Evolutionary conservation across 1,140 invertebrate species (phyloP).

Genomic region (Pseudomyrmex sp.): DNA sequence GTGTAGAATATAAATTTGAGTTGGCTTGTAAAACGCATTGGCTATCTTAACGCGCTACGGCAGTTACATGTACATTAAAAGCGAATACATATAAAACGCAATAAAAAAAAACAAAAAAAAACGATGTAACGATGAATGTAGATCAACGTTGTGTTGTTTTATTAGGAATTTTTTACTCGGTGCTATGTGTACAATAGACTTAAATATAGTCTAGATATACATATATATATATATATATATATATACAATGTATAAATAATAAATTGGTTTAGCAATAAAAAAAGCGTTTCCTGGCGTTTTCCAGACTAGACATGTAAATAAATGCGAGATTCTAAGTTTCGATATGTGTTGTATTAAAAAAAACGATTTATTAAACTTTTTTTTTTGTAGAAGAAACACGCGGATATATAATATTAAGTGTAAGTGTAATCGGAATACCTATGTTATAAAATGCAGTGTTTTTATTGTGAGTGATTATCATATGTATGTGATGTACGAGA

Average conservation of each 20-base stretch:
- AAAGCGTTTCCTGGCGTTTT: neutral
- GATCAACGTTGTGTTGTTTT: constrained; percentile 34
- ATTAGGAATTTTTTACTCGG: constrained; percentile 63
- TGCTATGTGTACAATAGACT: constrained; percentile 61
- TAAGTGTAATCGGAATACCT: neutral
- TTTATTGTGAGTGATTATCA: neutral
- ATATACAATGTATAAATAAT: neutral
- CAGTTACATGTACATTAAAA: neutral
- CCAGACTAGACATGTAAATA: neutral
- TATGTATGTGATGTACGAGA: neutral
- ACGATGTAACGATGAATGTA: neutral
- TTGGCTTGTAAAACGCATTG: neutral
- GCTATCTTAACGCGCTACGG: constrained; percentile 22
- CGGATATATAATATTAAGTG: neutral
- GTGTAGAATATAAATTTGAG: constrained; percentile 6
- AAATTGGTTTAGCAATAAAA: constrained; percentile 46
- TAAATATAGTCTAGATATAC: constrained; percentile 44
- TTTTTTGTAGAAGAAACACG: neutral
- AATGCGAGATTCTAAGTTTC: neutral
- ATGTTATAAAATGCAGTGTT: neutral
- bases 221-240: neutral
- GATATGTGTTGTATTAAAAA: neutral
- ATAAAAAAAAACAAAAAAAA: too few species aligned
- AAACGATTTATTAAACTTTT: constrained; percentile 4
- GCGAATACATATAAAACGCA: neutral